Percentiles rank a stretch among this genome's conserved stretches.
Evolutionary conservation across 2,113 vertebrate species (phyloP).

Genomic region (Pitta sordida): DNA sequence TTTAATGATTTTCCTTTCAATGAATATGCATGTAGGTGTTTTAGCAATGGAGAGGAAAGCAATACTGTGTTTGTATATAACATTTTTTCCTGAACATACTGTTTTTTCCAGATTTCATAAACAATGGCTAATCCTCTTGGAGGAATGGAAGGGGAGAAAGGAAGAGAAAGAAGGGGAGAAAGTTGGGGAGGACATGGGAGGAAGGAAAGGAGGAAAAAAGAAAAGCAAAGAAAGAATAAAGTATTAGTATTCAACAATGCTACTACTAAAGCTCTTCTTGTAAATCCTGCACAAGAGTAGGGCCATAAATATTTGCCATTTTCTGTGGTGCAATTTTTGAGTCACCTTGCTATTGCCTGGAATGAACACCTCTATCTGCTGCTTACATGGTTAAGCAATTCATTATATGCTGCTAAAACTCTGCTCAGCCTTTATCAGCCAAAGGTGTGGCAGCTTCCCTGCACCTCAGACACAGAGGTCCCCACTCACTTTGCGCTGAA

Average conservation of each 20-base stretch:
- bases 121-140: not conserved
- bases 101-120: not conserved
- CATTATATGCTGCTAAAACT: not conserved
- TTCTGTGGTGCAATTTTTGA: not conserved
- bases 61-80: not conserved
- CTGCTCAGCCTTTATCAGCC: not conserved
- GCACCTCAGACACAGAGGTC: not conserved
- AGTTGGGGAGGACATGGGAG: no score
- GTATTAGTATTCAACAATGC: not conserved
- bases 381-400: not conserved
- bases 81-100: not conserved
- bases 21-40: not conserved
- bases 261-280: not conserved
- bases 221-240: rapidly evolving
- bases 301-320: not conserved
- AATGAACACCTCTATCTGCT: not conserved
- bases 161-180: no score
- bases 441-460: not conserved
- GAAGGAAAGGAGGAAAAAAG: not conserved
- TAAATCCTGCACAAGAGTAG: not conserved
- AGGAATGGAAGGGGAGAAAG: not conserved
- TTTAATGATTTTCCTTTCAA: not conserved
- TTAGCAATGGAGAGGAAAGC: not conserved
- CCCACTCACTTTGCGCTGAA: not conserved
- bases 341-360: not conserved